These are phyloP conservation scores for Grammomys surdaster DNA, from an alignment of 2,113 vertebrate species.

Conservation along the genomic window DNA sequence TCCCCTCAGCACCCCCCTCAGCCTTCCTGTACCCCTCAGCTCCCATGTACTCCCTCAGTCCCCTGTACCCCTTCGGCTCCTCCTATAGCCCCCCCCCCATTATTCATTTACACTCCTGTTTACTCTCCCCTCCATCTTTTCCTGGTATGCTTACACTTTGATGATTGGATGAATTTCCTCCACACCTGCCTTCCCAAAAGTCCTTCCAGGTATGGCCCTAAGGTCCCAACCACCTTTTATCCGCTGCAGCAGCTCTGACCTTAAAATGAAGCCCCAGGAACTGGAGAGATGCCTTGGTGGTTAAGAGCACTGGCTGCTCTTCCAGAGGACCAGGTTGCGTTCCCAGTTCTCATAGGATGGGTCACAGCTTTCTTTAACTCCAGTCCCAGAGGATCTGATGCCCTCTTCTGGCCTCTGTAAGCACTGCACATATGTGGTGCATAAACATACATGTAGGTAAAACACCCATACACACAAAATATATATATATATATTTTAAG, in stretches of 20 bases:
- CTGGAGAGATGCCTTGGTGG: neutral
- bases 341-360: neutral
- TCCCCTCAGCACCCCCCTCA: neutral
- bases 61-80: neutral
- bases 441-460: neutral
- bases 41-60: too few relatives aligned
- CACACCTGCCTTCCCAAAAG: neutral
- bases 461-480: neutral
- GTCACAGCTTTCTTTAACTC: neutral
- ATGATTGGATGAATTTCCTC: constrained; percentile 5
- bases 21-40: too few relatives aligned
- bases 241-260: neutral
- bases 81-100: neutral
- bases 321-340: neutral
- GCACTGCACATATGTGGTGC: neutral
- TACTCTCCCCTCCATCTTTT: neutral
- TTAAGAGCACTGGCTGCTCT: neutral
- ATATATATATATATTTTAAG: neutral
- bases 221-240: neutral
- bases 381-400: neutral
- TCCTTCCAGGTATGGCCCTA: neutral
- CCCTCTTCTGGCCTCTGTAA: neutral
- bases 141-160: neutral
- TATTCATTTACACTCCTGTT: constrained; percentile 43
- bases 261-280: neutral